These are phyloP conservation scores for Desoria tigrina DNA, from an alignment of 2,888 invertebrate genomes.

Conservation along the genomic window DNA sequence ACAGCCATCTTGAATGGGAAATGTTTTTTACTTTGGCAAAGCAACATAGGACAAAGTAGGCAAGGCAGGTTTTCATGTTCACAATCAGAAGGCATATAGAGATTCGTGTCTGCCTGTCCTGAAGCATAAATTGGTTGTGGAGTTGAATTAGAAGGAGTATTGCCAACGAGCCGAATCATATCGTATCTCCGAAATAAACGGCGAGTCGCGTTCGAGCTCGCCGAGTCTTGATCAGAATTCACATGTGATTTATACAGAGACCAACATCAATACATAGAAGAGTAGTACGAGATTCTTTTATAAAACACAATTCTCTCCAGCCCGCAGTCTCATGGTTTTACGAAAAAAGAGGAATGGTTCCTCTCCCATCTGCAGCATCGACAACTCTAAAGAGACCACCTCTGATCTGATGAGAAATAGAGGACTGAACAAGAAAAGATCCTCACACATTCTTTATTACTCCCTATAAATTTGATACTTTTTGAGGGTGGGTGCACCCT, in stretches of 20 bases:
- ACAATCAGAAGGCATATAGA: background rate
- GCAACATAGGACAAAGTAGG: too few species aligned
- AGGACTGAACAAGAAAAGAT: too few species aligned
- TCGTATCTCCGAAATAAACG: background rate
- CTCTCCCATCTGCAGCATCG: constrained; percentile 20
- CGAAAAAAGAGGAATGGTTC: constrained; percentile 20
- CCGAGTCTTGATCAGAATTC: background rate
- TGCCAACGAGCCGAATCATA: background rate
- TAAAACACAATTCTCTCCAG: constrained; percentile 12
- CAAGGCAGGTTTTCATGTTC: constrained; percentile 1
- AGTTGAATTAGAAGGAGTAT: constrained; percentile 1
- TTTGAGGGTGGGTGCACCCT: too few species aligned
- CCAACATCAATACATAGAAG: constrained; percentile 10
- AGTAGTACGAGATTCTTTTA: constrained; percentile 13
- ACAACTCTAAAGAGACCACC: constrained; percentile 7
- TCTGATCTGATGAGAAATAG: too few species aligned
- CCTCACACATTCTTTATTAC: too few species aligned
- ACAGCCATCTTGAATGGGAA: constrained; percentile 36
- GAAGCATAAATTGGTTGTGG: background rate
- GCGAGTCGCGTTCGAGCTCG: background rate
- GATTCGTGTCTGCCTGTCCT: too few species aligned
- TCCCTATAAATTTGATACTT: too few species aligned
- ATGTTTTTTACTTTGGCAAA: constrained; percentile 14
- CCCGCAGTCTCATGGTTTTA: constrained; percentile 22
- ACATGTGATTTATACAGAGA: constrained; percentile 18